phyloP scores from a whole-genome alignment of 1,140 invertebrate species.

The Drosophila malerkotliana region DNA sequence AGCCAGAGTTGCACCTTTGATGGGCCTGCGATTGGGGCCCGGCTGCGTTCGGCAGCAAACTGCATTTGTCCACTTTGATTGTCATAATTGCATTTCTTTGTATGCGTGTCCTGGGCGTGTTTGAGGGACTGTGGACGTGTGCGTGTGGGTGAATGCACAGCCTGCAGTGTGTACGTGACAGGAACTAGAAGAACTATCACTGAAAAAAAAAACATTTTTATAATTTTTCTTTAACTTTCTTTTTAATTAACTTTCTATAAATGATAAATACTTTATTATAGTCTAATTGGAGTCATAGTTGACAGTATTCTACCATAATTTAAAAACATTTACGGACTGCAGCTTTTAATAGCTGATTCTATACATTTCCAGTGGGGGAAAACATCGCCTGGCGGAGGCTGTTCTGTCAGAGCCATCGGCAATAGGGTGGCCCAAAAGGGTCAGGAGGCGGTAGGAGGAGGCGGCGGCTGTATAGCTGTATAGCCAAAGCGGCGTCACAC shows the following conservation, averaged over 20 bases:
- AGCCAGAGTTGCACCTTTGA: conserved; percentile 44
- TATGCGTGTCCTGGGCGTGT: conserved; percentile 13
- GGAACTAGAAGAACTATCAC: conserved; percentile 36
- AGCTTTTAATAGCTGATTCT: too few species aligned
- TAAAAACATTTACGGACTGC: too few species aligned
- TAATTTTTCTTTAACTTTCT: too few species aligned
- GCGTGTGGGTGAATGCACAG: conserved; percentile 17
- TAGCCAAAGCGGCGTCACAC: conserved; percentile 2
- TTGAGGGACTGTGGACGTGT: conserved; percentile 17
- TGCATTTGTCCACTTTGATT: conserved; percentile 79
- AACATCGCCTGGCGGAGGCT: conserved; percentile 1
- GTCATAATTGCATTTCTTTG: conserved; percentile 79
- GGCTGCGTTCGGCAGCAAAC: conserved; percentile 32
- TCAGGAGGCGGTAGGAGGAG: neutral
- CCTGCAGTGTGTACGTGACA: conserved; percentile 36
- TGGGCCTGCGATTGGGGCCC: conserved; percentile 23
- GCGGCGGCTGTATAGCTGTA: neutral
- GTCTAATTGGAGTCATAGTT: too few species aligned
- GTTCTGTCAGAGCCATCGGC: neutral
- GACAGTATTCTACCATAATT: too few species aligned
- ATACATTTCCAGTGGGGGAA: neutral
- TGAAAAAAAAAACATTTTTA: neutral
- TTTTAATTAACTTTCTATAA: too few species aligned
- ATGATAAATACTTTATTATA: neutral
- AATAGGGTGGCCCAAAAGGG: neutral